Base-by-base conservation (phyloP, 53 echinoderm and acorn worm species). In the Pentamera pediparva region DNA sequence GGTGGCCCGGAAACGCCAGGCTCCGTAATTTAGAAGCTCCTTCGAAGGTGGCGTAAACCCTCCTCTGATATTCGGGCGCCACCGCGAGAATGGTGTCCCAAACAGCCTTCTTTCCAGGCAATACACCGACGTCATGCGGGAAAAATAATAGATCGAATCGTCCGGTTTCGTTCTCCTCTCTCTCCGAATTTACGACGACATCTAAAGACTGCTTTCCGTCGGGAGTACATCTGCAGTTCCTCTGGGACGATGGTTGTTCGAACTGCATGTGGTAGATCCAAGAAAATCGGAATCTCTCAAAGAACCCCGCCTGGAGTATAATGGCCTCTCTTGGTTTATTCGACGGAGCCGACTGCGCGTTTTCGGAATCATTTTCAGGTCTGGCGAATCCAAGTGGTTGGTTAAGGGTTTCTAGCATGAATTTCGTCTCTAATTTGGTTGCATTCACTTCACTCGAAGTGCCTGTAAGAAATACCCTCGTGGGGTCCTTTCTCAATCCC, bases 71-170 rank as follows among this genome's bases (percentile, higher is more conserved):
- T 3, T 31, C 15, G 13, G 67, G 39, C 15, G 67, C 29, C 29
- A 45, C 40, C n/a, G 39, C 30, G 10, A 67, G 30, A 39, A 67
- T 67, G 13, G 43, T 45, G 2, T 40, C 39, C 67, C 67, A 65
- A 38, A 43, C 67, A 9, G 29, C 11, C 10, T 41, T 40, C 1
- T 40, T 40, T 35, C 39, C 18, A 38, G 6, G 39, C 13, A 4
- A 19, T 6, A 24, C 29, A 25, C 67, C 67, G 29, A 65, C 67
- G 67, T 65, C 67, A 25, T 65, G 67, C 15, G 67, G 67, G 25
- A 65, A 12, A 29, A 65, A 65, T 9, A 65, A 29, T 17, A 65
- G 28, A 10, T 65, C 67, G 17, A 26, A 65, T 2, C 17, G 10
- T 5, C 30, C 41, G 6, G 29, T 24, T 1, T 39, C 10, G n/a